phyloP scores from a whole-genome alignment of 53 echinoderm and acorn worm genomes.

The Paelopatides confundens region DNA sequence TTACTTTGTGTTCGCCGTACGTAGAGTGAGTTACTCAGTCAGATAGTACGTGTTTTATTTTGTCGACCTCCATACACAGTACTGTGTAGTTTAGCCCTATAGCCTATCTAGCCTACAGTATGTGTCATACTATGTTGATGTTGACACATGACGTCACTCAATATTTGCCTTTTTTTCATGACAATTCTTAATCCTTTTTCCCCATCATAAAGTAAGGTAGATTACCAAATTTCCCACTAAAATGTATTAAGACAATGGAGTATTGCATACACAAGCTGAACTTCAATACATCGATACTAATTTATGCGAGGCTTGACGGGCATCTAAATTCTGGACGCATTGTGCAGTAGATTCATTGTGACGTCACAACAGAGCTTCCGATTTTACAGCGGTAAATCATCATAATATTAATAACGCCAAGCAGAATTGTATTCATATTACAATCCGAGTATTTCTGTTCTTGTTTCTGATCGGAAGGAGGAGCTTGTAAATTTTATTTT shows the following conservation, averaged over 20 bases:
- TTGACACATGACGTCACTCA: conserved; percentile 42
- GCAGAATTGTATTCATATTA: conserved; percentile 14
- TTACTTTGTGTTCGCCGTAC: neutral
- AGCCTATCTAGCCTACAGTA: neutral
- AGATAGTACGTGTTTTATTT: no score
- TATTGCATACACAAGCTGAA: no score
- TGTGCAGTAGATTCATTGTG: conserved; percentile 20
- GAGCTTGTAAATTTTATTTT: no score
- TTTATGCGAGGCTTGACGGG: neutral
- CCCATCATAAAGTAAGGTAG: no score
- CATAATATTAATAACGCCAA: no score
- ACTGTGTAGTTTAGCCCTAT: neutral
- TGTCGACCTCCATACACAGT: no score
- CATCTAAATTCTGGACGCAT: neutral
- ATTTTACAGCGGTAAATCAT: neutral
- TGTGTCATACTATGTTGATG: conserved; percentile 43
- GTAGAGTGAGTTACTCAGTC: no score
- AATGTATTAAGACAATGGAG: no score
- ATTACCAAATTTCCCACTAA: no score
- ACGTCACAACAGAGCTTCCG: conserved; percentile 6
- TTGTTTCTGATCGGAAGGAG: no score
- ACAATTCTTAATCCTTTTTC: no score
- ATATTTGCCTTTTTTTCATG: neutral
- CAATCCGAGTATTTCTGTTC: neutral
- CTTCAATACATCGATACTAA: neutral